phyloP scores from a whole-genome alignment of 1,140 invertebrate species.

The Cyphomyrmex costatus region DNA sequence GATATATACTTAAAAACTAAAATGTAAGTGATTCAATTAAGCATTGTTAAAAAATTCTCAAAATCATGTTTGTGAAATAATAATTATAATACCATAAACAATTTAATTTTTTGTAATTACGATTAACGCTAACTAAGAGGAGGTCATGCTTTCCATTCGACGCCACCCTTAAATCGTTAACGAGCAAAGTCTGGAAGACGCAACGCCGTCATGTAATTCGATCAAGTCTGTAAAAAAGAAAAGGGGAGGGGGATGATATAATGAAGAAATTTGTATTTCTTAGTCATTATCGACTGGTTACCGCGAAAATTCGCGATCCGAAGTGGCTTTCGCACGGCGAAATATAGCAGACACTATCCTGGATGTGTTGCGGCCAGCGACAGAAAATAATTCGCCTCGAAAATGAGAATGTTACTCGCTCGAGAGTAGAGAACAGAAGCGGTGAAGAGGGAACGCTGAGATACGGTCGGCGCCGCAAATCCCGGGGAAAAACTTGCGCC shows the following conservation, averaged over 20 bases:
- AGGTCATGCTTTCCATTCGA: neutral
- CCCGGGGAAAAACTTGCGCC: conserved; percentile 47
- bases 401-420: conserved; percentile 42
- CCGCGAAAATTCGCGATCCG: conserved; percentile 19
- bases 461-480: conserved; percentile 43
- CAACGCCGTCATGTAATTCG: conserved; percentile 13
- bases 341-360: neutral
- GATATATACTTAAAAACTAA: neutral
- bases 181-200: neutral
- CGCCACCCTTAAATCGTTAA: conserved; percentile 1
- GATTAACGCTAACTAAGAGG: neutral
- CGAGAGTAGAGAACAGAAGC: conserved; percentile 13
- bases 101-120: neutral
- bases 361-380: neutral
- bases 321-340: neutral
- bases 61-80: neutral
- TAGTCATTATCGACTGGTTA: conserved; percentile 41
- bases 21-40: neutral
- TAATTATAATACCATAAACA: neutral
- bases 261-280: conserved; percentile 49
- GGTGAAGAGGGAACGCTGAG: neutral
- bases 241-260: neutral
- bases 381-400: conserved; percentile 24
- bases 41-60: neutral
- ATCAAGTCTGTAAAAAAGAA: conserved; percentile 8